Evolutionary conservation across 1,140 invertebrate species (phyloP).

Genomic region (Forficula auricularia): DNA sequence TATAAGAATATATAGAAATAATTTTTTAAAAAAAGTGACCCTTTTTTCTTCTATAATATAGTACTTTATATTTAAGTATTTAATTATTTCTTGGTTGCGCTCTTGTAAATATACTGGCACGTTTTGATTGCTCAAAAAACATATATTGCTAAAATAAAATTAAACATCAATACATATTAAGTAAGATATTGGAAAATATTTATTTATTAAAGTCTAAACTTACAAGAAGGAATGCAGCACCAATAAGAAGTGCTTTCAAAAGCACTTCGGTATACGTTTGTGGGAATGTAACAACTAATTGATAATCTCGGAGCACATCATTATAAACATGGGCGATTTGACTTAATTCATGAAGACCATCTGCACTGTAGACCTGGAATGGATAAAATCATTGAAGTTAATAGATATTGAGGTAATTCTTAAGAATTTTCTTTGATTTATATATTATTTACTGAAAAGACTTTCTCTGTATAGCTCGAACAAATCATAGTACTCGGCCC

Average conservation of each 20-base stretch:
- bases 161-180: neutral
- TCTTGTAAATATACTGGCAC: too few species aligned
- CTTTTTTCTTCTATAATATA: too few species aligned
- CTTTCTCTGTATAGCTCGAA: neutral
- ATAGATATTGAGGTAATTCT: too few species aligned
- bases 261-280: slow-evolving; percentile 28
- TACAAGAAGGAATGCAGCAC: slow-evolving; percentile 36
- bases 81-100: too few species aligned
- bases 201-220: slow-evolving; percentile 21
- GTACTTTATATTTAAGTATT: too few species aligned
- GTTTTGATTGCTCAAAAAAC: slow-evolving; percentile 3
- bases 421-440: too few species aligned
- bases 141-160: slow-evolving; percentile 5
- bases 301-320: slow-evolving; percentile 30
- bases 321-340: slow-evolving; percentile 37
- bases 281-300: slow-evolving; percentile 31
- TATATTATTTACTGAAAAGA: neutral
- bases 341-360: slow-evolving; percentile 32
- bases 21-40: too few species aligned
- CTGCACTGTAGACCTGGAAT: slow-evolving; percentile 26
- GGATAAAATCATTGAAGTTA: neutral
- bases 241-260: slow-evolving; percentile 34
- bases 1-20: too few species aligned
- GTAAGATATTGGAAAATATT: too few species aligned
- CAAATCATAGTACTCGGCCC: slow-evolving; percentile 22